Percentiles rank a stretch among this genome's conserved stretches.
Conservation (phyloP, 1,140 invertebrate genomes). For the Drosophila melanica region DNA sequence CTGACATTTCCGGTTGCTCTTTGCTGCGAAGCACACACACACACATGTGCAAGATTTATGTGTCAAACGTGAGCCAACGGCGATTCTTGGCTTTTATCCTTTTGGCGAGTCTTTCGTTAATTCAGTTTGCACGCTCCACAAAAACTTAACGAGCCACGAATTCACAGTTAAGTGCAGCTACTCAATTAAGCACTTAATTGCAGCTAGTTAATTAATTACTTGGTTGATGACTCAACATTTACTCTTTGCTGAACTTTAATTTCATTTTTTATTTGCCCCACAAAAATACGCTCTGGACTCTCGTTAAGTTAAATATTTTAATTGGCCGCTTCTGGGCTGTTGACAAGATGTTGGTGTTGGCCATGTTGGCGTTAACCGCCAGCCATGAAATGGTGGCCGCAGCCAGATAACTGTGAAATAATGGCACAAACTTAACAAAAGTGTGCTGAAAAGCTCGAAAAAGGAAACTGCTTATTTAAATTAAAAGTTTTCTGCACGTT, state of each 20-base stretch:
- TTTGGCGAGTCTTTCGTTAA: background rate
- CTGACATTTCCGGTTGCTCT: constrained; percentile 64
- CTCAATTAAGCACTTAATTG: background rate
- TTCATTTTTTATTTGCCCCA: background rate
- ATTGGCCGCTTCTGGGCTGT: constrained; percentile 46
- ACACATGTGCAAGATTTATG: constrained; percentile 34
- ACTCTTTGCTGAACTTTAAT: background rate
- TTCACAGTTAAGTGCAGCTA: background rate
- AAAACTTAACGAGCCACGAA: background rate
- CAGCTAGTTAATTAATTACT: background rate
- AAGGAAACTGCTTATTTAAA: no score
- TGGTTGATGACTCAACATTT: background rate
- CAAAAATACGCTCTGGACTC: background rate
- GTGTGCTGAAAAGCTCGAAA: no score
- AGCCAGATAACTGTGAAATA: background rate
- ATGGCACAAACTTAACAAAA: background rate
- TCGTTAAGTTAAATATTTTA: constrained; percentile 49
- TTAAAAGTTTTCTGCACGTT: no score
- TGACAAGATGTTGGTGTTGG: constrained; percentile 20
- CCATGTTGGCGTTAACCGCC: constrained; percentile 28
- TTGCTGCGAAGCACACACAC: constrained; percentile 2
- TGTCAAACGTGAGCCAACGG: constrained; percentile 16
- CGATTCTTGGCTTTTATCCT: background rate
- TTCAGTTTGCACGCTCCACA: background rate
- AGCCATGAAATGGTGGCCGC: constrained; percentile 28